A percentile compares a stretch with the other conserved stretches of the same genome.
Conservation (phyloP, 2,797 vertebrate species). For the Pelobates cultripes region DNA sequence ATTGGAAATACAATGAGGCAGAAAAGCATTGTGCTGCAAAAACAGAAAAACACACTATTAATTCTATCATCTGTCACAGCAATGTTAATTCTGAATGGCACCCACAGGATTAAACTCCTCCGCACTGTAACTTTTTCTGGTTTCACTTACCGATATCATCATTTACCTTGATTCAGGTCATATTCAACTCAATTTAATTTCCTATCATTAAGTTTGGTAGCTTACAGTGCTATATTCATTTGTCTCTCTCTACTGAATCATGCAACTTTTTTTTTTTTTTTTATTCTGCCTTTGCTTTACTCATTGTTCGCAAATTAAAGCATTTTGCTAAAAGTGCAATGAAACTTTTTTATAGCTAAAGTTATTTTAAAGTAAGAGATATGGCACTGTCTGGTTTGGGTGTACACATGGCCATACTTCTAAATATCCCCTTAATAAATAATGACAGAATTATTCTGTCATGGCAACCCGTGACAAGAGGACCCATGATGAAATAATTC, state of each 20-base stretch:
- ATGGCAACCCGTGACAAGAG: no score
- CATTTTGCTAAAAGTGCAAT: no score
- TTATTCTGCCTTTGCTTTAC: background rate
- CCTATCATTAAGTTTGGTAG: constrained; percentile 4
- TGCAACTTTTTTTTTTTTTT: background rate
- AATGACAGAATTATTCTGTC: no score
- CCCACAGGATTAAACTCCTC: constrained; percentile 30
- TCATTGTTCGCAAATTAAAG: constrained; percentile 28
- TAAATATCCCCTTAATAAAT: no score
- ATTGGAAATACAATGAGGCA: constrained; percentile 29
- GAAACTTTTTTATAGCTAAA: no score
- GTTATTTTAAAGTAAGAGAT: background rate
- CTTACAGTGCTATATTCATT: constrained; percentile 24
- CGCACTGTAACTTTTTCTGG: constrained; percentile 20
- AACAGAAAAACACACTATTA: constrained; percentile 38
- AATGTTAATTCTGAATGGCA: constrained; percentile 24
- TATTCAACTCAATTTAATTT: constrained; percentile 23
- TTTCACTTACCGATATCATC: constrained; percentile 1
- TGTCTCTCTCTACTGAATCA: constrained; percentile 35
- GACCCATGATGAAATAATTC: no score
- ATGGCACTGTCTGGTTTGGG: background rate
- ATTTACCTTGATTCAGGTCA: constrained; percentile 38
- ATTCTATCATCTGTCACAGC: constrained; percentile 19
- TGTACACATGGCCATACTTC: background rate
- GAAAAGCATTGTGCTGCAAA: constrained; percentile 17